Evolutionary conservation across 2,888 invertebrate genomes (phyloP), one percentile per base, ranked within the genome.

Genomic region (Neuroscelio doddi): DNA sequence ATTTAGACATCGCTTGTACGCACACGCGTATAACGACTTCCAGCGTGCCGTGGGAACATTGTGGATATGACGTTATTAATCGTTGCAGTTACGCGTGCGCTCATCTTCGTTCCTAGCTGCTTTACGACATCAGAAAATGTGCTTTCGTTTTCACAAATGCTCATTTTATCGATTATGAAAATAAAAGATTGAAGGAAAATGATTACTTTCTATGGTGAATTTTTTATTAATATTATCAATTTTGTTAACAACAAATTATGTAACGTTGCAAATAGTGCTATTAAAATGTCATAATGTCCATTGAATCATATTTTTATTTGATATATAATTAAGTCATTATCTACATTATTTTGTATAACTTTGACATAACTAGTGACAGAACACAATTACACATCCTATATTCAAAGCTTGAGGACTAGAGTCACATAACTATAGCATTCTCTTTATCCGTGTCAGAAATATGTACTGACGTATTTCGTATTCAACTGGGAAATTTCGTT

Each of bases 1-100:
- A 49, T 58, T 64, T 58, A 58, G 58, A 50, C 53, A 44, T 30
- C 36, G 14, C 39, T 30, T 39, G 44, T 46, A 12, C 51, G 46
- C 45, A 46, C 10, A 58, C 34, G 12, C 16, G 41, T 41, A 15
- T 45, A 63, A 50, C 57, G 51, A 63, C 51, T 63, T 53, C 38
- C 53, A 39, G 32, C 41, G 32, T 45, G 39, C 50, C 55, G 10
- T 49, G 49, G 36, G 51, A 51, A 47, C 56, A 47, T 63, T 39
- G 30, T 39, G 39, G 42, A 62, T 50, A 55, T 32, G 30, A 42
- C 49, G 38, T 57, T 57, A 63, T 52, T 52, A 63, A 57, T 57
- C 63, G 63, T 47, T 42, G 52, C 41, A 42, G 46, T 52, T 57
- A 47, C 63, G 52, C 57, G 52, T 57, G 55, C 41, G 45, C 44